Conservation (phyloP, 2,888 invertebrate genomes). For the Mesorhabditis spiculigera region DNA sequence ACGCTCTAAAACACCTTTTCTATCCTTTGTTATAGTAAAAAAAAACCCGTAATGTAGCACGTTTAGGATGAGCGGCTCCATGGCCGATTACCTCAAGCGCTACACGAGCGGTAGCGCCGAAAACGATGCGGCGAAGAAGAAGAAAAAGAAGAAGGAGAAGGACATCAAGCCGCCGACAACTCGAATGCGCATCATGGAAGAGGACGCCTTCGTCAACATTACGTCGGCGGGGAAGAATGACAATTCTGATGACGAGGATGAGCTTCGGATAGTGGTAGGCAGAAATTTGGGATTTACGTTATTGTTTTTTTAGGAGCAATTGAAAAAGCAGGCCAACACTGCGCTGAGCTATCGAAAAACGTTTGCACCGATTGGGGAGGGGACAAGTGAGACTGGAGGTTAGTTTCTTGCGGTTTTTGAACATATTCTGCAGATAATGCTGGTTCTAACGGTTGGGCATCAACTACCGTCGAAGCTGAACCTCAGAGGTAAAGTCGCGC, state of each 20-base stretch:
- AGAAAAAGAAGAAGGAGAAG: conserved; percentile 26
- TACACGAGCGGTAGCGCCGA: conserved; percentile 20
- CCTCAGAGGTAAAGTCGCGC: too few relatives aligned
- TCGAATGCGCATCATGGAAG: conserved; percentile 40
- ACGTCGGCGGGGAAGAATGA: not conserved
- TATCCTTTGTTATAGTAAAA: too few relatives aligned
- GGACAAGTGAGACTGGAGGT: too few relatives aligned
- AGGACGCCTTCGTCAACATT: conserved; percentile 33
- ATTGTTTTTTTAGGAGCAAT: not conserved
- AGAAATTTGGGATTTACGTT: too few relatives aligned
- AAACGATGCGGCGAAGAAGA: conserved; percentile 22
- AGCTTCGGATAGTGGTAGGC: not conserved
- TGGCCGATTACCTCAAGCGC: conserved; percentile 32
- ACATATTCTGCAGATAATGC: too few relatives aligned
- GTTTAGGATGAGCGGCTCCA: conserved; percentile 20
- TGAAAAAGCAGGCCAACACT: not conserved
- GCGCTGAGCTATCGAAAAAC: not conserved
- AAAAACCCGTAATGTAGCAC: too few relatives aligned
- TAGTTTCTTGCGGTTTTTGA: too few relatives aligned
- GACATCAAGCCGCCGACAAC: conserved; percentile 5
- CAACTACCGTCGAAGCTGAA: too few relatives aligned
- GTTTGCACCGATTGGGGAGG: not conserved
- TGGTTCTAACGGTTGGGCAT: too few relatives aligned
- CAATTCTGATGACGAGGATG: not conserved
- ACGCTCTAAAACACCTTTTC: too few relatives aligned